Conservation (phyloP, 2,113 vertebrate genomes). For the Platysteira castanea region DNA sequence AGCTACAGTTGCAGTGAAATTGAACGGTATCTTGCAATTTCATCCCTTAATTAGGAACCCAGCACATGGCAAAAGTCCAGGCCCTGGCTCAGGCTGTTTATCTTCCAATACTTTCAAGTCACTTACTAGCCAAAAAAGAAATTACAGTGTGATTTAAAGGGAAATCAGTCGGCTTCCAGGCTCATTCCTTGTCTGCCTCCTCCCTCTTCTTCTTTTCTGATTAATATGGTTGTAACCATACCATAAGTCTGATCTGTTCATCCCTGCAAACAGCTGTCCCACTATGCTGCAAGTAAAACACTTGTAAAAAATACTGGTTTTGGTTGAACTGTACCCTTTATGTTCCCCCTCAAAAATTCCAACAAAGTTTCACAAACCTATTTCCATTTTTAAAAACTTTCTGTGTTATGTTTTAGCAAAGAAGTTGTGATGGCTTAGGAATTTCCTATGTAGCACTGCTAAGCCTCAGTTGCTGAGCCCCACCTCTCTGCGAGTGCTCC, state of each 20-base stretch:
- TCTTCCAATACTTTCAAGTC: slow-evolving; percentile 69
- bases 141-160: slow-evolving; percentile 61
- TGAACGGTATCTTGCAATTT: slow-evolving; percentile 65
- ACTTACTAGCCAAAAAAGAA: slow-evolving; percentile 64
- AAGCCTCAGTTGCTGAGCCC: neutral
- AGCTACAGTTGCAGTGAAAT: slow-evolving; percentile 48
- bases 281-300: slow-evolving; percentile 31
- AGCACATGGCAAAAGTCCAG: slow-evolving; percentile 70
- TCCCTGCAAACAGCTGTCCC: slow-evolving; percentile 43
- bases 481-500: neutral
- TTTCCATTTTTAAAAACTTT: neutral
- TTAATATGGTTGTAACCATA: neutral
- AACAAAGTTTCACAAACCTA: neutral
- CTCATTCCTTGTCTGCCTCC: neutral
- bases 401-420: neutral
- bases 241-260: neutral
- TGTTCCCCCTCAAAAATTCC: neutral
- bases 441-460: neutral
- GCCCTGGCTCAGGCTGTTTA: slow-evolving; percentile 67
- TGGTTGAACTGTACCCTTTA: slow-evolving; percentile 18
- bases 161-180: slow-evolving; percentile 38
- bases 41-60: slow-evolving; percentile 73
- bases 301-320: slow-evolving; percentile 7
- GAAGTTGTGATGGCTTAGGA: neutral
- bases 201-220: neutral